Percentiles rank a stretch among this genome's conserved stretches.
phyloP scores from a whole-genome alignment of 2,113 vertebrate genomes.

The Sander vitreus region DNA sequence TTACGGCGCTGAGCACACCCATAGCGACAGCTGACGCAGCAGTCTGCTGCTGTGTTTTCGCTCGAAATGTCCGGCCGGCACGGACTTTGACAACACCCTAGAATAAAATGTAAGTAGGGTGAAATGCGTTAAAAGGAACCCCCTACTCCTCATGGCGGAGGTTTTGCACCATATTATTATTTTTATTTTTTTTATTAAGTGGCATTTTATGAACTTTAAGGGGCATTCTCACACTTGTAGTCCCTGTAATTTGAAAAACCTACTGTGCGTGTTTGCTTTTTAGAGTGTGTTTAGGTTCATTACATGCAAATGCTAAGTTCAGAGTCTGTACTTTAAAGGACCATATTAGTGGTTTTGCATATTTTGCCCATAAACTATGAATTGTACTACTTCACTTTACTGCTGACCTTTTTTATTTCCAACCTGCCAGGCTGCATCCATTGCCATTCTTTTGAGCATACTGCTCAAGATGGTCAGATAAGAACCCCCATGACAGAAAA shows the following conservation, averaged over 20 bases:
- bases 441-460: too few relatives aligned
- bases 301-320: neutral
- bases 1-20: neutral
- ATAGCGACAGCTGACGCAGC: neutral
- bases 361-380: neutral
- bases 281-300: neutral
- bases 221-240: neutral
- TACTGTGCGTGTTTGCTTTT: neutral
- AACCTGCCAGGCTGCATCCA: neutral
- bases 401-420: neutral
- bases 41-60: neutral
- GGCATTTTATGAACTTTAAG: slow-evolving; percentile 16
- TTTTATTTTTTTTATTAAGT: neutral
- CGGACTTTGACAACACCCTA: neutral
- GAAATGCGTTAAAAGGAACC: neutral
- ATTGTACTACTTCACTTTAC: neutral
- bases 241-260: neutral
- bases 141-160: too few relatives aligned
- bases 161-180: neutral
- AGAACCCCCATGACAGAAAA: too few relatives aligned
- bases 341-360: neutral
- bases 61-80: neutral
- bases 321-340: neutral
- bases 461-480: too few relatives aligned
- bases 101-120: neutral